Conservation (phyloP, 92 coral and sea anemone species). For the Bergia puertoricense region DNA sequence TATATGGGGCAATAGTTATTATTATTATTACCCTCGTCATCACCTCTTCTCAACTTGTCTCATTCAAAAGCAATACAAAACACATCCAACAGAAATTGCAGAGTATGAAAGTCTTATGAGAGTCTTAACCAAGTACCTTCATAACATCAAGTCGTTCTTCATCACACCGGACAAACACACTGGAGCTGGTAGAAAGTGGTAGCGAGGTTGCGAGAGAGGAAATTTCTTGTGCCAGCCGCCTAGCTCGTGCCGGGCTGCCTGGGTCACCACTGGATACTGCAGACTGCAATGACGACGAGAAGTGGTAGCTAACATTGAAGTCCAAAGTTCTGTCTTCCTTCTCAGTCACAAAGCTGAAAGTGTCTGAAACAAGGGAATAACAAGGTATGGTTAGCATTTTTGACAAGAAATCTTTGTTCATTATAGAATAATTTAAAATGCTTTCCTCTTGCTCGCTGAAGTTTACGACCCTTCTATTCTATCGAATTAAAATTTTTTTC, state of each 20-base stretch:
- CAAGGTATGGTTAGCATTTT: background rate
- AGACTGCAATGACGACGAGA: conserved; percentile 88
- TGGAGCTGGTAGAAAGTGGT: conserved; percentile 95
- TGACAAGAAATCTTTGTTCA: background rate
- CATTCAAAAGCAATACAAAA: too few relatives aligned
- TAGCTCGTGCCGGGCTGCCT: conserved; percentile 90
- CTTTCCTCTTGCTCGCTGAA: too few relatives aligned
- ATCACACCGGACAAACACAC: conserved; percentile 98
- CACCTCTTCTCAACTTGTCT: too few relatives aligned
- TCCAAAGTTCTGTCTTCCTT: conserved; percentile 78
- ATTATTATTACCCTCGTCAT: too few relatives aligned
- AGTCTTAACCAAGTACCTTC: conserved; percentile 69
- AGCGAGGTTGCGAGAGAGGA: conserved; percentile 96
- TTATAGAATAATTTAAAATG: too few relatives aligned
- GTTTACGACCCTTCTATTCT: too few relatives aligned
- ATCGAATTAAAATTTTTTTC: too few relatives aligned
- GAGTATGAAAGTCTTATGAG: background rate
- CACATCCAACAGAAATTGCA: background rate
- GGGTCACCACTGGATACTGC: conserved; percentile 83
- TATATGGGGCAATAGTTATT: too few relatives aligned
- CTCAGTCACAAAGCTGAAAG: conserved; percentile 81
- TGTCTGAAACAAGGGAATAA: conserved; percentile 55
- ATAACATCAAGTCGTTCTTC: conserved; percentile 95
- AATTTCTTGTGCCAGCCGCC: conserved; percentile 97
- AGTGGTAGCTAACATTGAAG: conserved; percentile 87